Evolutionary conservation across 2,113 vertebrate species (phyloP).

Genomic region (Heteronetta atricapilla): DNA sequence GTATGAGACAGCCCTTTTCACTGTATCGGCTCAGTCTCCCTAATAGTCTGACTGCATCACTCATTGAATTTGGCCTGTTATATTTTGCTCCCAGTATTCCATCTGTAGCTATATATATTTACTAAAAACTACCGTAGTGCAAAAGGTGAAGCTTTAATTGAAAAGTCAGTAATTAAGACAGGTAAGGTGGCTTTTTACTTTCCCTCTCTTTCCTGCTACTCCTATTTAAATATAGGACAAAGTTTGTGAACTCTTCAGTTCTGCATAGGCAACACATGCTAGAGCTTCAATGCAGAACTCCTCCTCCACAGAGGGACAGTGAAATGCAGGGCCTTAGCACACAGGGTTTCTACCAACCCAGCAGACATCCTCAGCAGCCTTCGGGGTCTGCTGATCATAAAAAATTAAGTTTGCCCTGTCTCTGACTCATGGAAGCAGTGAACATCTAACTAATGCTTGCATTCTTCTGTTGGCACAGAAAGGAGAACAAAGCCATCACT

Average conservation of each 20-base stretch:
- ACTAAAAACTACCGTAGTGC: not conserved
- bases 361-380: not conserved
- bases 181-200: not conserved
- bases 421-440: not conserved
- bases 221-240: not conserved
- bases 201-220: not conserved
- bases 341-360: not conserved
- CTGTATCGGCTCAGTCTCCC: not conserved
- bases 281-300: not conserved
- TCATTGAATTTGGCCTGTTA: not conserved
- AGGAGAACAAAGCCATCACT: constrained; percentile 45
- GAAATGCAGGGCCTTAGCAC: not conserved
- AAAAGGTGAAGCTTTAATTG: not conserved
- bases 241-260: not conserved
- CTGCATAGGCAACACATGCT: not conserved
- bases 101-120: not conserved
- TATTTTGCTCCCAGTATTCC: not conserved
- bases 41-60: not conserved
- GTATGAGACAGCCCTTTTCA: not conserved
- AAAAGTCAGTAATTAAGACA: not conserved
- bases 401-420: constrained; percentile 23
- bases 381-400: not conserved
- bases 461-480: not conserved
- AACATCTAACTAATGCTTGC: constrained; percentile 36
- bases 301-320: not conserved